Conservation (phyloP, 2,797 vertebrate species). For the Lemur catta region DNA sequence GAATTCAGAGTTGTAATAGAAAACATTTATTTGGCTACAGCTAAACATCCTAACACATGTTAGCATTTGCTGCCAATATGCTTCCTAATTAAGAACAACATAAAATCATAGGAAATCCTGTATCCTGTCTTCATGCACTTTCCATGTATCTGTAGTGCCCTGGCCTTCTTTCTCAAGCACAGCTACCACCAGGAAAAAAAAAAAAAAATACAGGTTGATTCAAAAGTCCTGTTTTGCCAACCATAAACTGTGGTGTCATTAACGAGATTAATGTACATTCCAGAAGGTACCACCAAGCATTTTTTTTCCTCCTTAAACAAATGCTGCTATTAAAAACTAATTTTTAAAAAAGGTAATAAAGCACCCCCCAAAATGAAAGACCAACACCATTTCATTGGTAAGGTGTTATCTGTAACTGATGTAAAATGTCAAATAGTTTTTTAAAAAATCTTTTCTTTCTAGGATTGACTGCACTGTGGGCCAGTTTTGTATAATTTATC, state of each 20-base stretch:
- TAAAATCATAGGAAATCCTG: conserved; percentile 92
- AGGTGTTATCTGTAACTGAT: conserved; percentile 74
- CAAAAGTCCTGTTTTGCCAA: conserved; percentile 85
- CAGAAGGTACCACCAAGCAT: conserved; percentile 81
- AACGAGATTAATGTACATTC: conserved; percentile 85
- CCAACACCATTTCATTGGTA: conserved; percentile 71
- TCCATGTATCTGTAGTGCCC: conserved; percentile 79
- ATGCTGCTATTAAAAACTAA: conserved; percentile 85
- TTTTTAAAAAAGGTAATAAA: conserved; percentile 53
- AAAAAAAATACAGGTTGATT: conserved; percentile 79
- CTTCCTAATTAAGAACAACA: conserved; percentile 92
- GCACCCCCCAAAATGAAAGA: conserved; percentile 66
- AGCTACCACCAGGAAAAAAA: conserved; percentile 63
- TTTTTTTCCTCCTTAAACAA: conserved; percentile 81
- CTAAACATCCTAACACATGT: conserved; percentile 94
- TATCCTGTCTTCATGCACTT: conserved; percentile 84
- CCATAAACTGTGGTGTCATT: conserved; percentile 84
- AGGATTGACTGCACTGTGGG: conserved; percentile 45
- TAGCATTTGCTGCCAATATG: conserved; percentile 91
- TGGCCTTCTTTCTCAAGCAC: conserved; percentile 80
- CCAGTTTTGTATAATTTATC: conserved; percentile 74
- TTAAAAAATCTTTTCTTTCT: conserved; percentile 55
- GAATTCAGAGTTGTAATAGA: conserved; percentile 92
- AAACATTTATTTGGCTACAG: conserved; percentile 96
- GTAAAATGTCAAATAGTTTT: conserved; percentile 71